Base-by-base conservation (phyloP, 1,140 invertebrate genomes). In the Reticulitermes speratus region DNA sequence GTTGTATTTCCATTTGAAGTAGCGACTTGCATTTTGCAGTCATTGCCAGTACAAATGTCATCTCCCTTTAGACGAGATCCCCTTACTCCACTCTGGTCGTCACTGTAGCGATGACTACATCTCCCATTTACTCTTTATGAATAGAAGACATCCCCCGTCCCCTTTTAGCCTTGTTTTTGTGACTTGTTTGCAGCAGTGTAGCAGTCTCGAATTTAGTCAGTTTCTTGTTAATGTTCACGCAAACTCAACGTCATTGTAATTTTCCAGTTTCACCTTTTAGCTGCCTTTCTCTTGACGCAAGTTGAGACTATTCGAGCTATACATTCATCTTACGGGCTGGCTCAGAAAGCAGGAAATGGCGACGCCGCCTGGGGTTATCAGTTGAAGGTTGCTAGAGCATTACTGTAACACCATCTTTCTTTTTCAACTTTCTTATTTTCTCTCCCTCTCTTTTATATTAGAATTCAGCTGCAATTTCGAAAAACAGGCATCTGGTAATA, bases 271-370 rank as follows among this genome's bases (percentile, higher is more conserved):
- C 65, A 75, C 6, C 65, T 9, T 12, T 25, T 30, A 30, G 25
- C 65, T n/a, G 65, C 25, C 11, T 25, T 75, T 75, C 65, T 75
- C 25, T 75, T 30, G 25, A 75, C 5, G n/a, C 25, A 75, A 75
- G 65, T 75, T 75, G n/a, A 30, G 65, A 75, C n/a, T 8, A 30
- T 30, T 30, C n/a, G 9, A 30, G n/a, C 65, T 30, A 75, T 75
- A 75, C 2, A 0, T 75, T 75, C 65, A 75, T 75, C 25, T 75
- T 30, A 0, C 7, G 65, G 59, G 65, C n/a, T 6, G 65, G 14
- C 65, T 75, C n/a, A 75, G 25, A 16, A 75, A 30, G 65, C 65
- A 75, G 65, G 65, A 75, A 75, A 75, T 75, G 65, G 65, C n/a
- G n/a, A 25, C n/a, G 25, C 25, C 16, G 65, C 65, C 65, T 30